Percentiles rank a stretch among this genome's conserved stretches.
These are phyloP conservation scores for Rattus norvegicus DNA, from an alignment of 2,113 vertebrate genomes.

Conservation along the genomic window DNA sequence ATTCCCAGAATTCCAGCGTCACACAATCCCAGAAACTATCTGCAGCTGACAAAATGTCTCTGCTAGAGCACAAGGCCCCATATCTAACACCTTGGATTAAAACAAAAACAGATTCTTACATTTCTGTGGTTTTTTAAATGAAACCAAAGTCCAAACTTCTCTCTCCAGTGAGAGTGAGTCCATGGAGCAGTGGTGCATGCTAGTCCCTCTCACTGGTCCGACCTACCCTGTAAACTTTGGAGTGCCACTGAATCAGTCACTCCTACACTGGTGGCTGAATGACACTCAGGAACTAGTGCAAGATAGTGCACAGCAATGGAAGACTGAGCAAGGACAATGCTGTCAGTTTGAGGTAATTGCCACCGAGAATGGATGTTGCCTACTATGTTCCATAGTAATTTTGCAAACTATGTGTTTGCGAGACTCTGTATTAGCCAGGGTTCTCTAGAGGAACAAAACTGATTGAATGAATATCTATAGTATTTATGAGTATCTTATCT, in stretches of 20 bases:
- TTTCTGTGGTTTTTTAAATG: too few species aligned
- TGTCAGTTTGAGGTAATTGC: constrained; percentile 97
- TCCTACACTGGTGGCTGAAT: constrained; percentile 97
- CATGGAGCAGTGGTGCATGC: constrained; percentile 87
- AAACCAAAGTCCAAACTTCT: too few species aligned
- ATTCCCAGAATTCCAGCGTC: too few species aligned
- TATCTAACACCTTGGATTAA: too few species aligned
- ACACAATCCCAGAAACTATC: too few species aligned
- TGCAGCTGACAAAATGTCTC: too few species aligned
- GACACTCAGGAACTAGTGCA: constrained; percentile 96
- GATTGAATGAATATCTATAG: not conserved
- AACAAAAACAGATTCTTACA: too few species aligned
- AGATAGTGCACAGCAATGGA: constrained; percentile 95
- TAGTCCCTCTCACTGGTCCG: constrained; percentile 84
- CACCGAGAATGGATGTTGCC: constrained; percentile 94
- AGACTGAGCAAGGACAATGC: constrained; percentile 97
- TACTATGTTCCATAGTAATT: constrained; percentile 93
- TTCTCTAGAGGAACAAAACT: not conserved
- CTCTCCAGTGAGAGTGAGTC: constrained; percentile 79
- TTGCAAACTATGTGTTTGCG: not conserved
- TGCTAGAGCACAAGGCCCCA: too few species aligned
- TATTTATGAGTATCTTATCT: not conserved
- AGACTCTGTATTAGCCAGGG: not conserved
- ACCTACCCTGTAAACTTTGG: constrained; percentile 85
- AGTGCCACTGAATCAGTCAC: constrained; percentile 93